These are phyloP conservation scores for Sesia apiformis DNA, from an alignment of 2,888 invertebrate species.

Conservation along the genomic window DNA sequence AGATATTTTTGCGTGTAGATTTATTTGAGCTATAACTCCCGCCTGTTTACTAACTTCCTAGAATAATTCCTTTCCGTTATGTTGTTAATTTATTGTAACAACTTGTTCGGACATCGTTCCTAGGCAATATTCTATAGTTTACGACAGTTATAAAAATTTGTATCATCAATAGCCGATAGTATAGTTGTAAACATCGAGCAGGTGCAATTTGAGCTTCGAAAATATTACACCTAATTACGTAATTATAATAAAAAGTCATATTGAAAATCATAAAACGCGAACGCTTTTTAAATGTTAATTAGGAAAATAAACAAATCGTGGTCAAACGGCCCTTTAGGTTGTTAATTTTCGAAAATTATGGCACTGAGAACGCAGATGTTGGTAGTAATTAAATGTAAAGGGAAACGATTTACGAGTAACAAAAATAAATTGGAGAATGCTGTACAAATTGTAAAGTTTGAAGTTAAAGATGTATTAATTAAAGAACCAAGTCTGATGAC, in stretches of 20 bases:
- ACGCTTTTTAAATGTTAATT: conserved; percentile 26
- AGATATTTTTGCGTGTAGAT: no score
- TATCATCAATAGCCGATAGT: background rate
- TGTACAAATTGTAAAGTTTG: no score
- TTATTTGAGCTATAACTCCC: no score
- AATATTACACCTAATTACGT: conserved; percentile 20
- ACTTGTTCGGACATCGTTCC: background rate
- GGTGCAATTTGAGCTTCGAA: conserved; percentile 15
- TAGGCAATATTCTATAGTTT: background rate
- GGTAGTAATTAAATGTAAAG: conserved; percentile 2
- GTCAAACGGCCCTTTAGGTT: conserved; percentile 16
- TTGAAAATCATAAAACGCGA: conserved; percentile 21
- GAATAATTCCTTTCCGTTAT: no score
- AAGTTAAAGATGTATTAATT: no score
- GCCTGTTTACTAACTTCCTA: no score
- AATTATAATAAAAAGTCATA: conserved; percentile 29
- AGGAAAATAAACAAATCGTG: conserved; percentile 33
- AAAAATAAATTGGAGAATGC: no score
- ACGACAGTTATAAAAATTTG: background rate
- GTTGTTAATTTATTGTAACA: no score
- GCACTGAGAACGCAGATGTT: conserved; percentile 5
- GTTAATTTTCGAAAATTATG: conserved; percentile 6
- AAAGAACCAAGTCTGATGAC: no score
- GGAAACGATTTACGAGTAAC: background rate
- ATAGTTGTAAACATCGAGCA: conserved; percentile 7